phyloP scores from a whole-genome alignment of 2,113 vertebrate species.

The Phalacrocorax pelagicus region DNA sequence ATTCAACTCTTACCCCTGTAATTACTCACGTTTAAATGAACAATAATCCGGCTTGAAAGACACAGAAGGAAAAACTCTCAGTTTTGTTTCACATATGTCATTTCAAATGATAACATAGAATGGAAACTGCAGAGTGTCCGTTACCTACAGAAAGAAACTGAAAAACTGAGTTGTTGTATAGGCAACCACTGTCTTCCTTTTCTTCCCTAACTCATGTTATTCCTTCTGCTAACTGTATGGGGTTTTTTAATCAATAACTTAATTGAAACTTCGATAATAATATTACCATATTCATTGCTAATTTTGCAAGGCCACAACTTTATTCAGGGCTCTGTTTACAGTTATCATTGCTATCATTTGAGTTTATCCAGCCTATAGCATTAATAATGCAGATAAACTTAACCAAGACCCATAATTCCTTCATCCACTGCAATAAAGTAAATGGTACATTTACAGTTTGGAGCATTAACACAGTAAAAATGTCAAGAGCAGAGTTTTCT shows the following conservation, averaged over 20 bases:
- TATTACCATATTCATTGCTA: background rate
- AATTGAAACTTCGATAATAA: background rate
- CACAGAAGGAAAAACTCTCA: background rate
- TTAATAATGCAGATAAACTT: conserved; percentile 40
- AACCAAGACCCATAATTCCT: conserved; percentile 15
- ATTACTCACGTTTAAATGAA: background rate
- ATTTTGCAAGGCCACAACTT: background rate
- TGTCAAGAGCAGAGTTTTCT: background rate
- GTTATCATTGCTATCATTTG: background rate
- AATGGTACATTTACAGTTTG: conserved; percentile 16
- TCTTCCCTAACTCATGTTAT: background rate
- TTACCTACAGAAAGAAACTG: background rate
- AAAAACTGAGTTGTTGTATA: background rate
- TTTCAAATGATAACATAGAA: background rate
- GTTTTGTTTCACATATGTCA: background rate
- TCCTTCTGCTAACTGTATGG: background rate
- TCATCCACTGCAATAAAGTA: conserved; percentile 1
- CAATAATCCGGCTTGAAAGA: background rate
- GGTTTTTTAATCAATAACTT: background rate
- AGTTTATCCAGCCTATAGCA: background rate
- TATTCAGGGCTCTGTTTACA: background rate
- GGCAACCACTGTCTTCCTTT: background rate
- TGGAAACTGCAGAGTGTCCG: background rate
- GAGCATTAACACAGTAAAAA: background rate
- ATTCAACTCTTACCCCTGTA: background rate